Percentiles rank a stretch among this genome's conserved stretches.
These are phyloP conservation scores for Dendrolimus punctatus DNA, from an alignment of 1,140 invertebrate species.

Conservation along the genomic window DNA sequence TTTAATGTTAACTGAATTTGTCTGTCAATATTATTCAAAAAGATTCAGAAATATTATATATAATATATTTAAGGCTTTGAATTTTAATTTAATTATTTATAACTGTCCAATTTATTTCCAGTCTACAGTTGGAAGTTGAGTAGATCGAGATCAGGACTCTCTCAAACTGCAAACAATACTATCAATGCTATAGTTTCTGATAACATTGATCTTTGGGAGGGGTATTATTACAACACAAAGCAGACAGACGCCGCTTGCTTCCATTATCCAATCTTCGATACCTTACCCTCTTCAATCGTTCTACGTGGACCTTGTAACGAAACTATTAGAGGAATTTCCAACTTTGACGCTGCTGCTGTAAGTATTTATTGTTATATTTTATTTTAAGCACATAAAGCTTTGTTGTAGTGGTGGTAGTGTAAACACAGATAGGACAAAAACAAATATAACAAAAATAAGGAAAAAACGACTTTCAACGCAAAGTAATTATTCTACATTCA, in stretches of 20 bases:
- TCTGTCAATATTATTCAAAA: no score
- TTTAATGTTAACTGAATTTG: no score
- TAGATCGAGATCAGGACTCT: slow-evolving; percentile 28
- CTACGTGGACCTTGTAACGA: slow-evolving; percentile 41
- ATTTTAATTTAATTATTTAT: not conserved
- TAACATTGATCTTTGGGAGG: slow-evolving; percentile 33
- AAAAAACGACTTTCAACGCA: no score
- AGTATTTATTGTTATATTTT: slow-evolving; percentile 15
- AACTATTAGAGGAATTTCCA: slow-evolving; percentile 30
- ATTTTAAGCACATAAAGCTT: no score
- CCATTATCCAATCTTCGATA: slow-evolving; percentile 45
- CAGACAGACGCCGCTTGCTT: slow-evolving; percentile 45
- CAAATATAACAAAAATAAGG: no score
- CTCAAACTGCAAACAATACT: slow-evolving; percentile 17
- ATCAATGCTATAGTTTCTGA: slow-evolving; percentile 31
- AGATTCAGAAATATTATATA: no score
- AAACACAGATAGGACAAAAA: no score
- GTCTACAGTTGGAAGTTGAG: slow-evolving; percentile 59
- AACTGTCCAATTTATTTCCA: slow-evolving; percentile 14
- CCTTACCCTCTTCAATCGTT: slow-evolving; percentile 20
- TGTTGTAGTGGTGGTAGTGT: no score
- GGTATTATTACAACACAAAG: slow-evolving; percentile 38
- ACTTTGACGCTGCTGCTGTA: slow-evolving; percentile 39
- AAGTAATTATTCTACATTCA: no score
- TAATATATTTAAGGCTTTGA: no score